A percentile compares a stretch with the other conserved stretches of the same genome.
Conservation (phyloP, 2,113 vertebrate species). For the Cheirogaleus medius region DNA sequence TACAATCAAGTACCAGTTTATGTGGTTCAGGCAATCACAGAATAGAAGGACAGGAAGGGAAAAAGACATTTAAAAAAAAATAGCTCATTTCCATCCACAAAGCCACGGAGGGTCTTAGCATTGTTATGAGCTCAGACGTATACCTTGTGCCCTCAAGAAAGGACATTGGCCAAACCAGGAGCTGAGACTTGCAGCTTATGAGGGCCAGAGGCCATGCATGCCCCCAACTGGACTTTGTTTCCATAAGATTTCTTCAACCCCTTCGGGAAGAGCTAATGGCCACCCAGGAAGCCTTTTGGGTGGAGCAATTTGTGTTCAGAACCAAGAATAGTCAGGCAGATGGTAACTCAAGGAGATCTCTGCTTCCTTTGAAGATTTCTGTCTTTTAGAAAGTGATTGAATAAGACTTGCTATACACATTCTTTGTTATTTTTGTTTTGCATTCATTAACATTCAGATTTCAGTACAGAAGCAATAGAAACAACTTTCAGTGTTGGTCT, state of each 20-base stretch:
- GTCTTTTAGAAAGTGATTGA: neutral
- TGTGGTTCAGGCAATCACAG: neutral
- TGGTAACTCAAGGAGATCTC: neutral
- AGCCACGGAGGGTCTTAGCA: neutral
- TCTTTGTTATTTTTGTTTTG: neutral
- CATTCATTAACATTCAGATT: neutral
- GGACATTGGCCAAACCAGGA: neutral
- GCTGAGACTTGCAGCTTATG: neutral
- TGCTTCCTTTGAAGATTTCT: neutral
- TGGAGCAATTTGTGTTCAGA: neutral
- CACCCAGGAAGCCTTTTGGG: neutral
- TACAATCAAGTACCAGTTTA: neutral
- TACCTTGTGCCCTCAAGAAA: neutral
- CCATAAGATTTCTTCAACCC: neutral
- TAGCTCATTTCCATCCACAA: neutral
- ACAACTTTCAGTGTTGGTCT: neutral
- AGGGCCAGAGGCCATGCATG: neutral
- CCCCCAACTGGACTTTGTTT: too few species aligned
- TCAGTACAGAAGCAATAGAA: neutral
- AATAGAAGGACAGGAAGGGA: neutral
- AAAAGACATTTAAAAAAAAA: neutral
- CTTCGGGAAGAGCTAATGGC: neutral
- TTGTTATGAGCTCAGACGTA: neutral
- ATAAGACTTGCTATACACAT: neutral
- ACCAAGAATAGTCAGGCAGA: neutral